Conservation (phyloP, 2,797 vertebrate genomes). For the Coendou prehensilis region DNA sequence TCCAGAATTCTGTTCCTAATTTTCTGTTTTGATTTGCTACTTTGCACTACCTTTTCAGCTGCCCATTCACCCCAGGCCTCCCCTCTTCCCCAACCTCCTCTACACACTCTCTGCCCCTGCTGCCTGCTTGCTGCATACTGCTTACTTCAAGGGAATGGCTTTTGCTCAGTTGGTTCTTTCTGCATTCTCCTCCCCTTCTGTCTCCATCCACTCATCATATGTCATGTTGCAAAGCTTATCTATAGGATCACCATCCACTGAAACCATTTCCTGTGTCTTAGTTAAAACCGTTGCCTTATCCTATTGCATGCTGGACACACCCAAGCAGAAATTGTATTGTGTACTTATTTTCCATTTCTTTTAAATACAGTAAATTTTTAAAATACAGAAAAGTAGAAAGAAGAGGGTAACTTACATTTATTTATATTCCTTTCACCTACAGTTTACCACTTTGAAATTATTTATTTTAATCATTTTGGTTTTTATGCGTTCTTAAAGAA, state of each 20-base stretch:
- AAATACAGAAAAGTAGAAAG: neutral
- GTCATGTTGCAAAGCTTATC: neutral
- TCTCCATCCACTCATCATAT: neutral
- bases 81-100: rapidly evolving
- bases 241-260: neutral
- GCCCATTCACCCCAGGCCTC: neutral
- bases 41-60: neutral
- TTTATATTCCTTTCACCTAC: neutral
- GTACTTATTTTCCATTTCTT: neutral
- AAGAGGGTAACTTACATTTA: neutral
- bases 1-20: neutral
- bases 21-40: neutral
- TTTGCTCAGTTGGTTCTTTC: neutral
- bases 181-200: rapidly evolving
- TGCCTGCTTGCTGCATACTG: neutral
- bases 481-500: conserved; percentile 6
- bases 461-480: neutral
- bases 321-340: neutral
- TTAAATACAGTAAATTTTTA: neutral
- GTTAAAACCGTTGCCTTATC: neutral
- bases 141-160: neutral
- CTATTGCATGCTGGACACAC: neutral
- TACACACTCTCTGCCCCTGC: neutral
- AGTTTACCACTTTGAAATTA: conserved; percentile 11
- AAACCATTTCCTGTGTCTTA: neutral